Evolutionary conservation across 2,888 invertebrate genomes (phyloP).

Genomic region (Rhyacophila evoluta): DNA sequence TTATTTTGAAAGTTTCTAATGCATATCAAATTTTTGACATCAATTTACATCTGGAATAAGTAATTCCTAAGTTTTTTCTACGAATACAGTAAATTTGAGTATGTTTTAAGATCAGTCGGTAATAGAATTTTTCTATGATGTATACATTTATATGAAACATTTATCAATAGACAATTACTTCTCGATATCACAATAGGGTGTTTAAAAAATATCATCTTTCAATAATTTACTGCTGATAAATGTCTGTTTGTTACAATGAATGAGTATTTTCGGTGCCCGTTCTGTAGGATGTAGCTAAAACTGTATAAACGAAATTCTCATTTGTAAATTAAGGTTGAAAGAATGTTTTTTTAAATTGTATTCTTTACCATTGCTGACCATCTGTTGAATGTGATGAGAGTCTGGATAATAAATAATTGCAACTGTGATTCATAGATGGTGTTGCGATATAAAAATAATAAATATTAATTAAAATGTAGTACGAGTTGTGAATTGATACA

Average conservation of each 20-base stretch:
- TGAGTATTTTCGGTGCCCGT: too few species aligned
- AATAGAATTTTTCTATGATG: background rate
- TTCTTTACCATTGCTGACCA: background rate
- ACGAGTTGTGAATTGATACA: conserved; percentile 14
- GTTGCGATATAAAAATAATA: background rate
- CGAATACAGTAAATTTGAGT: background rate
- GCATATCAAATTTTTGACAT: conserved; percentile 10
- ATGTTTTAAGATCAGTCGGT: background rate
- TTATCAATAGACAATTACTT: background rate
- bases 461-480: background rate
- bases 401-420: background rate
- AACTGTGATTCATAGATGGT: conserved; percentile 8
- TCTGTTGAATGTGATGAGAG: background rate
- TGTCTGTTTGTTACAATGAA: too few species aligned
- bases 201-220: background rate
- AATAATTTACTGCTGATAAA: background rate
- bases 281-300: too few species aligned
- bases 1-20: background rate
- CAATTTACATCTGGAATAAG: background rate
- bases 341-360: too few species aligned
- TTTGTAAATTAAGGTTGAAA: too few species aligned
- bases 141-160: background rate
- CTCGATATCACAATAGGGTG: background rate
- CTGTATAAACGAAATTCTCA: too few species aligned
- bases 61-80: background rate